A percentile compares a stretch with the other conserved stretches of the same genome.
phyloP scores from a whole-genome alignment of 1,140 invertebrate genomes.

The Lysiphlebus fabarum region DNA sequence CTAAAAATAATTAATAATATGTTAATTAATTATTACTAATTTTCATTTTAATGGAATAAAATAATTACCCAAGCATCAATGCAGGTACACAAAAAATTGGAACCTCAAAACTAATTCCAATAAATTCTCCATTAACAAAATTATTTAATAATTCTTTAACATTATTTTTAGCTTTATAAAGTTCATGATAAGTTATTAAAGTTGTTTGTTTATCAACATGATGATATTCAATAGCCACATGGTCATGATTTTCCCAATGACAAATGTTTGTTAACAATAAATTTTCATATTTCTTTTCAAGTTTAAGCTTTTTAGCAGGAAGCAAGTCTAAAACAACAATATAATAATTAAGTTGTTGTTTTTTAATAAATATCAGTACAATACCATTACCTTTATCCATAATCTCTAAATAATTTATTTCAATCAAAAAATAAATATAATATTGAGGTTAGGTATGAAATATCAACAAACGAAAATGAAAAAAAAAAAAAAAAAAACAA shows the following conservation, averaged over 20 bases:
- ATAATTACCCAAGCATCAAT: slow-evolving; percentile 41
- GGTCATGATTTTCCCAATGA: slow-evolving; percentile 5
- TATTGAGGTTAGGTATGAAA: too few relatives aligned
- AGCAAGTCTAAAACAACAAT: too few relatives aligned
- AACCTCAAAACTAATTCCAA: slow-evolving; percentile 38
- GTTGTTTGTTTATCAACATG: neutral
- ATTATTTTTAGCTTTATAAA: slow-evolving; percentile 22
- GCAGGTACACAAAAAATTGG: slow-evolving; percentile 35
- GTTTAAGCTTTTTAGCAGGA: too few relatives aligned
- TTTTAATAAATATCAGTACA: too few relatives aligned
- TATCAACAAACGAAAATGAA: too few relatives aligned
- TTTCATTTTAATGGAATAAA: slow-evolving; percentile 15
- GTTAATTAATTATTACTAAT: slow-evolving; percentile 11
- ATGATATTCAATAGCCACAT: slow-evolving; percentile 12
- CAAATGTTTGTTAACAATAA: too few relatives aligned
- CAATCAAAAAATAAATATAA: too few relatives aligned
- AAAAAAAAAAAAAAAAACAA: too few relatives aligned
- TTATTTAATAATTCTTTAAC: slow-evolving; percentile 27
- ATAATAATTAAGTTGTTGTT: too few relatives aligned
- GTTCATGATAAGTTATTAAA: slow-evolving; percentile 30
- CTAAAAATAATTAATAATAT: slow-evolving; percentile 29
- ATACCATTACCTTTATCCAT: too few relatives aligned
- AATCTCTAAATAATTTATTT: too few relatives aligned
- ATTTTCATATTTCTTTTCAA: too few relatives aligned
- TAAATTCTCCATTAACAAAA: slow-evolving; percentile 31